Base-by-base conservation (phyloP, 2,888 invertebrate species). In the Parascotia fuliginaria region DNA sequence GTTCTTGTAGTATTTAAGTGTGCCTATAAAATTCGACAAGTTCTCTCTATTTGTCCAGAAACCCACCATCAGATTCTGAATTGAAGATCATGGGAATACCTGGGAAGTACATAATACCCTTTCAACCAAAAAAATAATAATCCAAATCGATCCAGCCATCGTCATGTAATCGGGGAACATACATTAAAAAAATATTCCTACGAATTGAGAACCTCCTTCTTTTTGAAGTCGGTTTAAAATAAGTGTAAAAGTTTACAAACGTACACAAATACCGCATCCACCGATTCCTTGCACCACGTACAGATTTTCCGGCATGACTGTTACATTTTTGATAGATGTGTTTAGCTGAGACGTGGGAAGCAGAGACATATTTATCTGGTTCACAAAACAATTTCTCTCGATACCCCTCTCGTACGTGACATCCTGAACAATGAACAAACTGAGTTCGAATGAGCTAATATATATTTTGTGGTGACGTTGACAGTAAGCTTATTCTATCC, bases 261-360 rank as follows among this genome's bases (percentile, higher is more conserved):
- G 5, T 15, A 24, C 11, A 9, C 40, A 29, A 13, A 28, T 67
- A 28, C 50, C 66, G 33, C 15, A 56, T 59, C 55, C 47, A 55
- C 42, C 9, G 5, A 5, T 24, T 6, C 33, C 28, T 1, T 4
- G 38, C 13, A 13, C 43, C 15, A 28, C 42, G 55, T 60, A 65
- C 59, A 57, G 73, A 73, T 77, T 67, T 60, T 45, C 59, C 46
- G 53, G 65, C 62, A 73, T 83, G 83, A 83, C 81, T 83, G 65
- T 77, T 70, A 69, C 72, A 73, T 83, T 77, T 78, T 77, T 83
- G 83, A 83, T 82, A 75, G 80, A 83, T 83, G 81, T 73, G 71
- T 62, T 62, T 55, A 49, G 60, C 50, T 48, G 55, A 60, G 24
- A 29, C 40, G 44, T 39, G 51, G 38, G 41, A 37, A 60, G 65